These are phyloP conservation scores for Aldabrachelys gigantea DNA, from an alignment of 2,113 vertebrate species.

Conservation along the genomic window DNA sequence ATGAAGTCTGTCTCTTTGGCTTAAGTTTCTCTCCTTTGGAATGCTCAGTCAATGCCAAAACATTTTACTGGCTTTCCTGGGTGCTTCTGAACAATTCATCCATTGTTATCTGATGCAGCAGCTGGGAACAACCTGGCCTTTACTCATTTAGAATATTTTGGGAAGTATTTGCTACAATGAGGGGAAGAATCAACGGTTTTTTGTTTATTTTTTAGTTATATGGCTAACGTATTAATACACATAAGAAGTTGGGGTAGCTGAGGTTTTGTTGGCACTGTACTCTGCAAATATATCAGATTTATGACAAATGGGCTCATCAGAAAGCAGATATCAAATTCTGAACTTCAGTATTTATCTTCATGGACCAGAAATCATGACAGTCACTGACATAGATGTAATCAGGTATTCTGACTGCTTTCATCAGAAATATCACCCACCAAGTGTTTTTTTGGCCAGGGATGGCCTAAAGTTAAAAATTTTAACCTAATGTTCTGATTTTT, in stretches of 20 bases:
- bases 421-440: not conserved
- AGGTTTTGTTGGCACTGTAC: not conserved
- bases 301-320: not conserved
- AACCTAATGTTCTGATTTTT: not conserved
- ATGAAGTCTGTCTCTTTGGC: not conserved
- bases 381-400: not conserved
- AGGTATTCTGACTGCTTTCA: not conserved
- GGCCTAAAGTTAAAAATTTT: not conserved
- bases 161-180: not conserved
- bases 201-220: not conserved
- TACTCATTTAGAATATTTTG: not conserved
- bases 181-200: not conserved
- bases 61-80: not conserved
- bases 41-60: not conserved
- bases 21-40: not conserved
- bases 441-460: not conserved
- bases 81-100: not conserved
- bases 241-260: not conserved
- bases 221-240: not conserved
- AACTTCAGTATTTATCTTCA: not conserved
- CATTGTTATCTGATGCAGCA: not conserved
- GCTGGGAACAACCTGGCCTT: not conserved
- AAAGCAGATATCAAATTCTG: not conserved
- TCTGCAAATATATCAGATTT: not conserved
- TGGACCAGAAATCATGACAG: not conserved